Evolutionary conservation across 2,113 vertebrate species (phyloP), one percentile per base, ranked within the genome.

Genomic region (Anarhynchus alexandrinus): DNA sequence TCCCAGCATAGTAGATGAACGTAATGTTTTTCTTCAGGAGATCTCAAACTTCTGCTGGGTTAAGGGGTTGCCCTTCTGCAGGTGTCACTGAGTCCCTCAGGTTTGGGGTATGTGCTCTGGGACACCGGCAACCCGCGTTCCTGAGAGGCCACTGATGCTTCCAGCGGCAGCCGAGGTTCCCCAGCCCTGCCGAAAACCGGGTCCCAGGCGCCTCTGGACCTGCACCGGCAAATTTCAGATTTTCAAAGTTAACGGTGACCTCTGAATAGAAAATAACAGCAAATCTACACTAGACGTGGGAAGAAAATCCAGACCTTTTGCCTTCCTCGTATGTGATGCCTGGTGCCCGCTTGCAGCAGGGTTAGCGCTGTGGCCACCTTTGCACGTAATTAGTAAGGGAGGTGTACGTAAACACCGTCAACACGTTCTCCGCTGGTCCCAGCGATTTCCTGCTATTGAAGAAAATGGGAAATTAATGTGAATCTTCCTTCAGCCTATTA

Each of bases 401-500:
- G 25, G 27, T 15, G 47, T 6, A 38, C 0, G 3, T 52, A 88
- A 95, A 71, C 0, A 0, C 40, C 34, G 8, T 26, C 59, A 72
- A 26, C 15, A 4, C 1, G 0, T 38, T 47, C 67, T 74, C 78
- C 0, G 0, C 79, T 36, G 66, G 29, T 66, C 51, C 67, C 59
- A 43, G n/a, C 8, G 7, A 89, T 77, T 90, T 93, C 85, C 87
- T 93, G 71, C 54, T 77, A 66, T 27, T 82, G 74, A 94, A 62
- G 45, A n/a, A 95, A 76, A 87, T 43, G 71, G 81, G 78, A 86
- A 93, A 90, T 89, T 64, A 88, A 67, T 70, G 66, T 47, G 59
- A 95, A 38, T 88, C 73, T 49, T 91, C 82, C 55, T 79, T 69
- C 71, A 91, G 58, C 79, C 66, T 58, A 51, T 93, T 93, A 91